Evolutionary conservation across 2,797 vertebrate species (phyloP).

Genomic region (Myotis vivesi): DNA sequence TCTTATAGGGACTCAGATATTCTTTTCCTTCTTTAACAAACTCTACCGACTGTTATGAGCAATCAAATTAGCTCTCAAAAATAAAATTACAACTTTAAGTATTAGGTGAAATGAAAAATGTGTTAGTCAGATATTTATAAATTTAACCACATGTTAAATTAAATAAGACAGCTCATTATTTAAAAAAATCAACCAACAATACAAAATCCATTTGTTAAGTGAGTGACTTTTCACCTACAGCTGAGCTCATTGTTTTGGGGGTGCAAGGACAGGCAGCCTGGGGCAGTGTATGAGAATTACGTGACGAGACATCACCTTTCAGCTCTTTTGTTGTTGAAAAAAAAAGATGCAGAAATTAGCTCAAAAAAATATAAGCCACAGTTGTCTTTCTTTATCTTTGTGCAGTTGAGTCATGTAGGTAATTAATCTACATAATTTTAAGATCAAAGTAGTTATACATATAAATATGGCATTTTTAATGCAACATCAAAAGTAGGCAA

Average conservation of each 20-base stretch:
- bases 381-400: neutral
- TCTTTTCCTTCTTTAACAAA: neutral
- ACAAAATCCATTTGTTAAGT: neutral
- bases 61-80: neutral
- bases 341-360: neutral
- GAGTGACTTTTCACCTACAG: neutral
- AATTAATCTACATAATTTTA: neutral
- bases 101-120: neutral
- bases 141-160: neutral
- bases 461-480: neutral
- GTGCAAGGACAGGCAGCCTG: neutral
- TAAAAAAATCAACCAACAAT: neutral
- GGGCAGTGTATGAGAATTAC: accelerated
- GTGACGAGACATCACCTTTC: neutral
- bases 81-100: neutral
- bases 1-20: neutral
- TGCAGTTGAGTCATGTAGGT: neutral
- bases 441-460: neutral
- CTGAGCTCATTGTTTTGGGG: neutral
- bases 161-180: neutral
- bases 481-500: neutral
- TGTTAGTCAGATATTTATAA: neutral
- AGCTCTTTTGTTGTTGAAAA: neutral
- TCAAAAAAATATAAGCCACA: neutral
- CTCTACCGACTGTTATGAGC: neutral